Evolutionary conservation across 2,888 invertebrate species (phyloP).

Genomic region (Auanema freiburgensis): DNA sequence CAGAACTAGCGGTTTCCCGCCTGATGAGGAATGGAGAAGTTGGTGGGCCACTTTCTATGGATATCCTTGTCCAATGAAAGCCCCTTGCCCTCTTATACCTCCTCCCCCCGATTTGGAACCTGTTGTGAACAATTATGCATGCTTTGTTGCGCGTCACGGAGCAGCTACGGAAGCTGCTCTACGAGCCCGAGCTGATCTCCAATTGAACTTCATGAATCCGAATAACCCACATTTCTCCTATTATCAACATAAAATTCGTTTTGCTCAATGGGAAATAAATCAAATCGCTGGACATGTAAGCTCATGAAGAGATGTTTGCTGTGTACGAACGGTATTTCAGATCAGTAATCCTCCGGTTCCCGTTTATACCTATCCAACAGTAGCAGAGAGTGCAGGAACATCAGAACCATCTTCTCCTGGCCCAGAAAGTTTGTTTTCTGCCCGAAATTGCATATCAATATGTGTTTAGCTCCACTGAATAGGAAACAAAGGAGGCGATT

Average conservation of each 20-base stretch:
- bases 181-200: constrained; percentile 35
- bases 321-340: too few relatives aligned
- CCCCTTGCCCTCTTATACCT: constrained; percentile 53
- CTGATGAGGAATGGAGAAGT: constrained; percentile 24
- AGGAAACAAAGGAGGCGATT: constrained; percentile 35
- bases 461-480: constrained; percentile 26
- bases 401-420: constrained; percentile 2
- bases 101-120: constrained; percentile 83
- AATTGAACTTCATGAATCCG: constrained; percentile 44
- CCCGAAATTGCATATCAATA: too few relatives aligned
- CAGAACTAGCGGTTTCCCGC: not conserved
- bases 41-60: constrained; percentile 38
- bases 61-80: constrained; percentile 25
- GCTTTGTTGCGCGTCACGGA: constrained; percentile 92
- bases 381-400: too few relatives aligned
- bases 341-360: not conserved
- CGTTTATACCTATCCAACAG: too few relatives aligned
- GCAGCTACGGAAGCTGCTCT: constrained; percentile 80
- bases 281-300: constrained; percentile 10
- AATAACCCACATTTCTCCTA: constrained; percentile 39
- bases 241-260: constrained; percentile 39
- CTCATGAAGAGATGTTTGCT: too few relatives aligned
- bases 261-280: constrained; percentile 33
- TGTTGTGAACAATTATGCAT: constrained; percentile 93
- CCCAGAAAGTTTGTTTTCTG: not conserved